These are phyloP conservation scores for Centropus unirufus DNA, from an alignment of 2,113 vertebrate species.

Conservation along the genomic window DNA sequence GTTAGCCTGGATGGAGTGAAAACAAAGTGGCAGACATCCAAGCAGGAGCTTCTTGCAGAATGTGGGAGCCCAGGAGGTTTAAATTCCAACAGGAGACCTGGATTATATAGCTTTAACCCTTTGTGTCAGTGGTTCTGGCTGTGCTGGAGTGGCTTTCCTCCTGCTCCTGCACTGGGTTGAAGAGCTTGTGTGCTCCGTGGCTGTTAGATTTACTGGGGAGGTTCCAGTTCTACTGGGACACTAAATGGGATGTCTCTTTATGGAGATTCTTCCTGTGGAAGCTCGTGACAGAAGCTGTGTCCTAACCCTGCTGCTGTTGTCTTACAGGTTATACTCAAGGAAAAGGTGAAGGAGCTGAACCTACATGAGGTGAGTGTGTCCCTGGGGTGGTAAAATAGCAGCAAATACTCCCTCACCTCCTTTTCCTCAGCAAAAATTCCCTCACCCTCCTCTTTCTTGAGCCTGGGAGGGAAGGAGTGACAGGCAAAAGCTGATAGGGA, in stretches of 20 bases:
- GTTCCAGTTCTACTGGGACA: not conserved
- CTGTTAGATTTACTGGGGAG: not conserved
- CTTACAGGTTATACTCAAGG: constrained; percentile 97
- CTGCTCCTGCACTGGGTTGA: not conserved
- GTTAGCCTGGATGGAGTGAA: not conserved
- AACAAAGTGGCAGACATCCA: not conserved
- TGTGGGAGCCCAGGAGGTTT: not conserved
- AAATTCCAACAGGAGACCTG: not conserved
- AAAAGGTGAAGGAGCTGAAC: constrained; percentile 98
- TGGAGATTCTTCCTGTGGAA: not conserved
- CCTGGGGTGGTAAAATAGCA: not conserved
- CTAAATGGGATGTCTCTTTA: not conserved
- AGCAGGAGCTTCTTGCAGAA: not conserved
- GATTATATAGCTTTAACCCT: too few relatives aligned
- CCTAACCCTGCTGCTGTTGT: not conserved
- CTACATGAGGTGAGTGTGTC: constrained; percentile 90
- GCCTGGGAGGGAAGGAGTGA: not conserved
- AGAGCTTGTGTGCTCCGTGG: not conserved
- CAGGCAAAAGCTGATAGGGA: not conserved
- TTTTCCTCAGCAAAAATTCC: not conserved
- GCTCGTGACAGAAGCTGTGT: fast-evolving
- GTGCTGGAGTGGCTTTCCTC: not conserved
- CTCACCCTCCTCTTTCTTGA: not conserved
- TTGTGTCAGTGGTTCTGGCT: not conserved
- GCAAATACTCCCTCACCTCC: not conserved